These are phyloP conservation scores for Melikaiella ostensackeni DNA, from an alignment of 2,888 invertebrate species.

Conservation along the genomic window DNA sequence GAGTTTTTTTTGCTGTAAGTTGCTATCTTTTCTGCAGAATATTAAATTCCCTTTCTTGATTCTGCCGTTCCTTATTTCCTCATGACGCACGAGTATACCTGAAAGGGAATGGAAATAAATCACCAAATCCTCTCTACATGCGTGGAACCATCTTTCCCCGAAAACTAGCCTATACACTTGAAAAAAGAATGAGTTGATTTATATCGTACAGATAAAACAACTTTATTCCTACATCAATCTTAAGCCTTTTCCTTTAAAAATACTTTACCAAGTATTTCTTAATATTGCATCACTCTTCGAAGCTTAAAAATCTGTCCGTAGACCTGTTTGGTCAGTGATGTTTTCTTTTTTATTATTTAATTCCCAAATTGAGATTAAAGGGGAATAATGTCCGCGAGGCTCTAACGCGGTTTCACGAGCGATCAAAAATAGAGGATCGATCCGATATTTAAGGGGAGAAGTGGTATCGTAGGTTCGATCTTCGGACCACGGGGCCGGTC, in stretches of 20 bases:
- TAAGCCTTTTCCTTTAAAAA: background rate
- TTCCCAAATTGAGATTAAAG: slow-evolving; percentile 44
- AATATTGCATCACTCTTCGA: background rate
- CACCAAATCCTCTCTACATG: slow-evolving; percentile 17
- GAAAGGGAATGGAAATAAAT: slow-evolving; percentile 22
- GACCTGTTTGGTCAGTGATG: background rate
- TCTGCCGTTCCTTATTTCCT: background rate
- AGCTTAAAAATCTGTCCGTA: background rate
- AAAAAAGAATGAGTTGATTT: slow-evolving; percentile 23
- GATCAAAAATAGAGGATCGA: slow-evolving; percentile 54
- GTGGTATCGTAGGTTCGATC: slow-evolving; percentile 70
- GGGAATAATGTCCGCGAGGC: slow-evolving; percentile 53
- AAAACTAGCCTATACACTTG: slow-evolving; percentile 2
- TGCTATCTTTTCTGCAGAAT: background rate
- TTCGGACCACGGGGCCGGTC: slow-evolving; percentile 66
- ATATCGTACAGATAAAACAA: slow-evolving; percentile 23
- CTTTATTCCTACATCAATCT: slow-evolving; percentile 16
- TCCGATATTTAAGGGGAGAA: slow-evolving; percentile 51
- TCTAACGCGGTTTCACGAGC: slow-evolving; percentile 47
- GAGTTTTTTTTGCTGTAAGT: background rate
- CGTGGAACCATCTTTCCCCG: slow-evolving; percentile 9
- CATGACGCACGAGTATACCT: slow-evolving; percentile 23
- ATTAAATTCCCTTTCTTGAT: background rate
- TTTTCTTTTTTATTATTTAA: background rate
- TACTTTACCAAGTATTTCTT: background rate